Base-by-base conservation (phyloP, 2,888 invertebrate genomes). In the Himalopsyche japonica region DNA sequence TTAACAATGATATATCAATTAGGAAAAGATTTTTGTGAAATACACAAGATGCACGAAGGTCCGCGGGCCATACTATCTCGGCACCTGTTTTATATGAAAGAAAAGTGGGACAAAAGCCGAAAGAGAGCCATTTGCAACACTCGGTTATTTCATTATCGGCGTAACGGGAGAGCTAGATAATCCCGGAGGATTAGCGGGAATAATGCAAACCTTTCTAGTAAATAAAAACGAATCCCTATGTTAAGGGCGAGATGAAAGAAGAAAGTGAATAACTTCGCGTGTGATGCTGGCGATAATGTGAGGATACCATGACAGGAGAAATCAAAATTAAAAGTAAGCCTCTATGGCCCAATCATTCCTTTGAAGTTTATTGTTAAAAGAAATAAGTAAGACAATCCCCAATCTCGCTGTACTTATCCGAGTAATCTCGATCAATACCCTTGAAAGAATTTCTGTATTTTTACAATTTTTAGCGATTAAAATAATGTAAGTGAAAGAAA, bases 91-190 rank as follows among this genome's bases (percentile, higher is more conserved):
- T 76, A 79, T 82, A 49, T 78, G 37, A 76, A 85, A 81, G 86
- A 82, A 86, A 83, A 83, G 84, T 86, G 86, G 86, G 82, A 82
- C 86, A 85, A 82, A 81, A 82, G 84, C 76, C 83, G 76, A 57
- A 81, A 37, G 82, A 82, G 83, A 79, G 82, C 83, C 86, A 85
- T 86, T 86, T 86, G 86, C 86, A 86, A 86, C 86, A 86, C 86
- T 85, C 84, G 85, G 86, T 82, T 85, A 86, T 86, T 86, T 86
- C 86, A 86, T 86, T 86, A 86, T 85, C 86, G 84, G 80, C 79
- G 80, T 32, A 83, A 85, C 78, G 82, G 77, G 76, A 80, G 64
- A 79, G 77, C 76, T 37, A 83, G 86, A 85, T 85, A 86, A 85
- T 81, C 84, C 82, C n/a, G 84, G n/a, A 57, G 80, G 86, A 85